Conservation (phyloP, 2,888 invertebrate genomes). For the Pardosa pseudoannulata region DNA sequence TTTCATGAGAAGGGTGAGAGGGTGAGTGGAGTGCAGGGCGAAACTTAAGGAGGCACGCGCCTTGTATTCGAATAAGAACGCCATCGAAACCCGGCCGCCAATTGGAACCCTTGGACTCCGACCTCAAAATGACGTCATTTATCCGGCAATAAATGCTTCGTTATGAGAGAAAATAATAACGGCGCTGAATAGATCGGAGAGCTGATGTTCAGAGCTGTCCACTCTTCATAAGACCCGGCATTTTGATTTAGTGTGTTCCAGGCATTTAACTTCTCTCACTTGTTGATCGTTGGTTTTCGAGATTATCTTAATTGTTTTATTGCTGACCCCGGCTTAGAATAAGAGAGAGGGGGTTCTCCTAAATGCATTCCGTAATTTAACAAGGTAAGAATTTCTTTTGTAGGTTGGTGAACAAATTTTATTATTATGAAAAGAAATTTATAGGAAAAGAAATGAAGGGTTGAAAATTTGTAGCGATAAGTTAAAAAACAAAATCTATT, state of each 20-base stretch:
- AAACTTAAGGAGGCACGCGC: conserved; percentile 2
- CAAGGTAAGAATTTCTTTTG: too few relatives aligned
- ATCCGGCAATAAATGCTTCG: conserved; percentile 2
- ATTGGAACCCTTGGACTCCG: neutral
- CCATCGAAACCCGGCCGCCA: neutral
- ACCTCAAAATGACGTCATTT: conserved; percentile 2
- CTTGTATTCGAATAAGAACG: neutral
- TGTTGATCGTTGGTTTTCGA: neutral
- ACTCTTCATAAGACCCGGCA: neutral
- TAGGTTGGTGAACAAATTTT: too few relatives aligned
- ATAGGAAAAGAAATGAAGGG: too few relatives aligned
- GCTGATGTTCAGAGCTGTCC: neutral
- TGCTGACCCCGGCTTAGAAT: too few relatives aligned
- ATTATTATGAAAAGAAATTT: too few relatives aligned
- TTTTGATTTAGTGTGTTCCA: neutral
- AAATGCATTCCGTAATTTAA: too few relatives aligned
- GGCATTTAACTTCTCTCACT: neutral
- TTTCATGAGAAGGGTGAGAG: neutral
- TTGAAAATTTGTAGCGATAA: too few relatives aligned
- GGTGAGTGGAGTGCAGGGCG: neutral
- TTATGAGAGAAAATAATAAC: conserved; percentile 5
- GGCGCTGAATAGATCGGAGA: neutral
- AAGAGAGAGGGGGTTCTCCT: too few relatives aligned
- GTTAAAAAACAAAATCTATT: too few relatives aligned
- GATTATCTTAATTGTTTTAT: too few relatives aligned